Conservation (phyloP, 2,113 vertebrate species). For the Aplodontia rufa region DNA sequence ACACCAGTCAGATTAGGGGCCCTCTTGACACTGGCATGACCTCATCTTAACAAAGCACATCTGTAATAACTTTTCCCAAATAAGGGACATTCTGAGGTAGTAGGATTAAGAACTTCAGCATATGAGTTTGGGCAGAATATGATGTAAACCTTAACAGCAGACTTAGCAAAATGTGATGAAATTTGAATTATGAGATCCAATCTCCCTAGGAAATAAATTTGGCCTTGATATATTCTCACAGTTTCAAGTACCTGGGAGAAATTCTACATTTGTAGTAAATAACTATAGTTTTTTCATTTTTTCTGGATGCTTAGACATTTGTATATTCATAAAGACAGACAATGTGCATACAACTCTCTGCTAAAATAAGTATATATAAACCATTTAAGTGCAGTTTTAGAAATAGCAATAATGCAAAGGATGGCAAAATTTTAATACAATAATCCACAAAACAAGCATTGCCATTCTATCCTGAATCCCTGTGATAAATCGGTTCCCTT, state of each 20-base stretch:
- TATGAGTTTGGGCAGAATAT: background rate
- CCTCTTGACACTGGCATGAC: background rate
- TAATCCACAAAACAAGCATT: background rate
- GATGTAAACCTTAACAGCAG: background rate
- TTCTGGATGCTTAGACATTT: slow-evolving; percentile 30
- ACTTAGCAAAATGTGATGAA: background rate
- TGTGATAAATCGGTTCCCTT: background rate
- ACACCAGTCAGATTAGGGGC: background rate
- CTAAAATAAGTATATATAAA: background rate
- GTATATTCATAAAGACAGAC: slow-evolving; percentile 37
- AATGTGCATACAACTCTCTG: slow-evolving; percentile 12
- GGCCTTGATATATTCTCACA: background rate
- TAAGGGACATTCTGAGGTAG: background rate
- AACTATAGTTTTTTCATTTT: background rate
- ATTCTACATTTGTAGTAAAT: no score
- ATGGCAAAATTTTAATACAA: background rate
- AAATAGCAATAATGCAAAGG: slow-evolving; percentile 33
- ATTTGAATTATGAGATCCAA: background rate
- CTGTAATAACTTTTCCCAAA: background rate
- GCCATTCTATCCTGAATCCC: background rate
- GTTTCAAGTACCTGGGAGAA: background rate
- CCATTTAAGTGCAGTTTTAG: slow-evolving; percentile 32
- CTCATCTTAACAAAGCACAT: background rate
- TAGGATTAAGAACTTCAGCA: background rate
- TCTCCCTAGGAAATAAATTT: background rate